A percentile compares a stretch with the other conserved stretches of the same genome.
Evolutionary conservation across 2,797 vertebrate species (phyloP).

Genomic region (Austrolebias charrua): DNA sequence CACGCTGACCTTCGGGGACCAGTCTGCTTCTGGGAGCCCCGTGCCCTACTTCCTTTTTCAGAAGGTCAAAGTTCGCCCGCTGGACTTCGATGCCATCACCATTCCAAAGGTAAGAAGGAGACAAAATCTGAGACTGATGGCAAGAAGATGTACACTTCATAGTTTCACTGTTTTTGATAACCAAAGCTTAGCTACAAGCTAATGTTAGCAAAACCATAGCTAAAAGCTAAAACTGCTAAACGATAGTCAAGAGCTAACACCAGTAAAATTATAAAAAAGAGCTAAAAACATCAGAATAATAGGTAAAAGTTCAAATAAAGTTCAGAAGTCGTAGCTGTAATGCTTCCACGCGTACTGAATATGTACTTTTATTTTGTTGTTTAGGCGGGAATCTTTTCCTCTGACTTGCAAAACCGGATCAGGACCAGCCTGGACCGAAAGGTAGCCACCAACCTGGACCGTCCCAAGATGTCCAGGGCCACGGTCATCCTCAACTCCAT

Average conservation of each 20-base stretch:
- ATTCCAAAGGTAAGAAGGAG: constrained; percentile 75
- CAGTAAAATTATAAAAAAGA: no score
- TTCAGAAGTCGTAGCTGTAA: no score
- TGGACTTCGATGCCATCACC: constrained; percentile 91
- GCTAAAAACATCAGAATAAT: no score
- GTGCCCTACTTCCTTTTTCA: constrained; percentile 95
- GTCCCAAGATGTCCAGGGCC: constrained; percentile 78
- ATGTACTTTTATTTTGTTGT: neutral
- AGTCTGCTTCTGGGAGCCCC: constrained; percentile 69
- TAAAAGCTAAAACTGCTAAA: no score
- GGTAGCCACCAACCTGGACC: constrained; percentile 67
- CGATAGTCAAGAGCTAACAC: no score
- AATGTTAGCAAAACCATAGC: no score
- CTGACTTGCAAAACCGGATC: constrained; percentile 81
- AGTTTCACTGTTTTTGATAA: no score
- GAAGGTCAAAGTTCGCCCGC: constrained; percentile 87
- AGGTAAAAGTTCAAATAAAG: no score
- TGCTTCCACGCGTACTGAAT: no score
- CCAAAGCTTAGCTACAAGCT: no score
- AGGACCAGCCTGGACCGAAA: constrained; percentile 76
- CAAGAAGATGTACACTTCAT: no score
- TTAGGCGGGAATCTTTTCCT: constrained; percentile 80
- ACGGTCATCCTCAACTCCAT: constrained; percentile 92
- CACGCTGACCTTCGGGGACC: constrained; percentile 84
- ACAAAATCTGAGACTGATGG: neutral